These are phyloP conservation scores for Portunus trituberculatus DNA, from an alignment of 1,140 invertebrate species.

Conservation along the genomic window DNA sequence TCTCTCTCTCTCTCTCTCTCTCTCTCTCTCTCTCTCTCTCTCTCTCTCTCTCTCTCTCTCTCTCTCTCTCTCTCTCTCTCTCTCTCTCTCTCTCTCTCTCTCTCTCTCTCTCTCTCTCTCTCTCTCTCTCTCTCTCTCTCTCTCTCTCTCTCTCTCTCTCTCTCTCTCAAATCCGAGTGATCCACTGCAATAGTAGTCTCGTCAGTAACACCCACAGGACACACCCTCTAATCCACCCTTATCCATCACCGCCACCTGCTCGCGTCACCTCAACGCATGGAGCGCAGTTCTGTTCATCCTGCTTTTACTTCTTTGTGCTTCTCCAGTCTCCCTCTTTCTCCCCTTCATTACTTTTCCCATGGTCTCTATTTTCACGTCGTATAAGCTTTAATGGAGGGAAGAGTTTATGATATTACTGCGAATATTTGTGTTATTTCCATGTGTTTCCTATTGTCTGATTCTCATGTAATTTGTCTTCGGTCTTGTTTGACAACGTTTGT, in stretches of 20 bases:
- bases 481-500: too few relatives aligned
- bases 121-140: background rate
- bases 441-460: too few relatives aligned
- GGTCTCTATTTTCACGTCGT: too few relatives aligned
- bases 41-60: background rate
- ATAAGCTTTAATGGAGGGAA: too few relatives aligned
- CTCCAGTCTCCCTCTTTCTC: background rate
- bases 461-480: too few relatives aligned
- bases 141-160: background rate
- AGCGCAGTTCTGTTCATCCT: background rate
- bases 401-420: too few relatives aligned
- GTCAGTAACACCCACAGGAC: background rate
- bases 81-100: background rate
- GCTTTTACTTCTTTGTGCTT: background rate
- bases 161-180: background rate
- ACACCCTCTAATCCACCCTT: background rate
- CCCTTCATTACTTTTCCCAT: too few relatives aligned
- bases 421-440: too few relatives aligned
- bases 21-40: background rate
- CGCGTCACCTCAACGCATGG: too few relatives aligned
- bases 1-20: background rate
- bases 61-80: background rate
- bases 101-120: background rate
- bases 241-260: background rate
- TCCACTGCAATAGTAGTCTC: background rate